Conservation (phyloP, 2,113 vertebrate genomes). For the Mustela lutreola region DNA sequence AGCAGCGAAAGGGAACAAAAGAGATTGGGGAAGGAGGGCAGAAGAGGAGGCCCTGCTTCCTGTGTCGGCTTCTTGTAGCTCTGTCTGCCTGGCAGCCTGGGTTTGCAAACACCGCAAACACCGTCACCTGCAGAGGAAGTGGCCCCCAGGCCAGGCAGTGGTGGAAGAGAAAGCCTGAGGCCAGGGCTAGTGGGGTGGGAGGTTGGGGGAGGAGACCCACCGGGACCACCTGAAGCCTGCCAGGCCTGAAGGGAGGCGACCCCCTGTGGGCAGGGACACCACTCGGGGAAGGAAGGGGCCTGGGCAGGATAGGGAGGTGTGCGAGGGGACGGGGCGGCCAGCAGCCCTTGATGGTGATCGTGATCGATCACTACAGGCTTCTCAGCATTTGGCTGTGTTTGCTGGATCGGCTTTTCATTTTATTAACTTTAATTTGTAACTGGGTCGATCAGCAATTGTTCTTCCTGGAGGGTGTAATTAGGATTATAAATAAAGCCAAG, state of each 20-base stretch:
- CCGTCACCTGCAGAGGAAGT: accelerated
- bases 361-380: neutral
- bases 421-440: conserved; percentile 68
- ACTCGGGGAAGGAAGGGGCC: neutral
- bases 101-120: neutral
- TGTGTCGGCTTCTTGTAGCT: neutral
- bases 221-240: neutral
- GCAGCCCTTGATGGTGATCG: accelerated
- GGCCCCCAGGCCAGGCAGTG: neutral
- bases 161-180: neutral
- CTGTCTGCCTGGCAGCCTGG: neutral
- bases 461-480: conserved; percentile 63
- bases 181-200: too few relatives aligned
- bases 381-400: neutral
- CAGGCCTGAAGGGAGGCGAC: neutral
- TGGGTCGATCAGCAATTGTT: conserved; percentile 35
- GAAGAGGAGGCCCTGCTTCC: neutral
- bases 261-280: neutral
- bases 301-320: accelerated
- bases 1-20: neutral
- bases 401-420: neutral
- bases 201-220: neutral
- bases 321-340: neutral
- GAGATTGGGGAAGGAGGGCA: neutral
- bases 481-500: conserved; percentile 60